These are phyloP conservation scores for Drosophila macrospina DNA, from an alignment of 2,888 invertebrate genomes.

Conservation along the genomic window DNA sequence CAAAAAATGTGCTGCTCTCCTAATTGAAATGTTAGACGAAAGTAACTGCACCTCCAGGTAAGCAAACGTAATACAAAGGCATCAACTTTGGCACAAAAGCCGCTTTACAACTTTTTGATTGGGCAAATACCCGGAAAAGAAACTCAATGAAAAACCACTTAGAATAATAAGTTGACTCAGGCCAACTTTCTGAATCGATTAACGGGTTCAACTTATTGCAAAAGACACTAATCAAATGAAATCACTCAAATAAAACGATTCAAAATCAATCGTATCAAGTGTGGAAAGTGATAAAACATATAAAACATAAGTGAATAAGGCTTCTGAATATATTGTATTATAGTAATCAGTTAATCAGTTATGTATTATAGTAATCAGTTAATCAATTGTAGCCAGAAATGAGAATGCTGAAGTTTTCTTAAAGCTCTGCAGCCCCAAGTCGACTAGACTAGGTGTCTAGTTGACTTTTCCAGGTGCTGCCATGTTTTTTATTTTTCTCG, in stretches of 20 bases:
- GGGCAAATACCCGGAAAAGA: slow-evolving; percentile 49
- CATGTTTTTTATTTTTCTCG: slow-evolving; percentile 33
- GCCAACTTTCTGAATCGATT: slow-evolving; percentile 24
- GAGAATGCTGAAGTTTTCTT: background rate
- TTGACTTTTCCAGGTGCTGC: slow-evolving; percentile 14
- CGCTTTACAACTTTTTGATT: slow-evolving; percentile 69
- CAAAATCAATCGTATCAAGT: too few species aligned
- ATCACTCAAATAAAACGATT: background rate
- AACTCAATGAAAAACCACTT: slow-evolving; percentile 59
- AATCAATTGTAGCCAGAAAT: background rate
- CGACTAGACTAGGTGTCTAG: background rate
- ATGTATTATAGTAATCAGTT: background rate
- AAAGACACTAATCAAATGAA: slow-evolving; percentile 16
- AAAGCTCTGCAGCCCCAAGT: background rate
- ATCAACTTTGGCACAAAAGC: slow-evolving; percentile 34
- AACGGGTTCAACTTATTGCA: slow-evolving; percentile 25
- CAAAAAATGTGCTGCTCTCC: slow-evolving; percentile 31
- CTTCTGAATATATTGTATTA: too few species aligned
- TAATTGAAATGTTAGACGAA: slow-evolving; percentile 63
- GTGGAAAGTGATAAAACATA: too few species aligned
- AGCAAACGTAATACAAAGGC: slow-evolving; percentile 27
- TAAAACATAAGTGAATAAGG: background rate
- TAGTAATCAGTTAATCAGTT: too few species aligned
- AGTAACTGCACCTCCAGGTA: slow-evolving; percentile 41
- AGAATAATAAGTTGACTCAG: slow-evolving; percentile 57